Evolutionary conservation across 2,888 invertebrate genomes (phyloP), one percentile per base, ranked within the genome.

Genomic region (Cantharis rustica): DNA sequence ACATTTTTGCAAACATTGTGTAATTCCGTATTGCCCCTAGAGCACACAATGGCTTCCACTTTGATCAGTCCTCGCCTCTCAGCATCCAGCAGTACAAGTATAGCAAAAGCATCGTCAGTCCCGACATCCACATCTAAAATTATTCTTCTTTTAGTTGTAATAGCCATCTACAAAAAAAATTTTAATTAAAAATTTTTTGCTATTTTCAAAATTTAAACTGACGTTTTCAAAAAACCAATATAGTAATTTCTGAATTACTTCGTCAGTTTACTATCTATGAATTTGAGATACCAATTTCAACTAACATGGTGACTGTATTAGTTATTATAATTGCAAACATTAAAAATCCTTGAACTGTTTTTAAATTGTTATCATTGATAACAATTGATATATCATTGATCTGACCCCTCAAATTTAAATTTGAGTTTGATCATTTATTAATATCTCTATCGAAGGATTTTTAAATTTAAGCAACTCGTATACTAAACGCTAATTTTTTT

Each of bases 11-110:
- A 90, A 0, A 93, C 94, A 84, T 94, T 91, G 13, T 93, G 90
- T 73, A 95, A 89, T 1, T 86, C 86, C 0, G 94, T 93, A 84
- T 95, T 96, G 0, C 96, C 96, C 80, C 91, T 90, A 0, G 91
- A 93, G 68, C 94, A 94, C 0, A 95, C 95, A 1, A 96, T 90
- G 1, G 91, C 95, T 68, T 94, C 84, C 26, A 95, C 84, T 79
- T 91, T 84, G 16, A 90, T 84, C 70, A 86, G 80, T 1, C 86
- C 86, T 10, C 85, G 79, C 66, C 84, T 86, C 75, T 91, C 90
- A 1, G 91, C 90, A 47, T 89, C 88, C 2, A 92, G 84, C 1
- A 92, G 86, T 82, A 92, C 85, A 68, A 91, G 85, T 61, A 93
- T 81, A 0, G 92, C 93, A 85, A 91, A 88, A 13, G 92, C 92